A percentile compares a stretch with the other conserved stretches of the same genome.
Conservation (phyloP, 2,797 vertebrate species). For the Margarornis squamiger region DNA sequence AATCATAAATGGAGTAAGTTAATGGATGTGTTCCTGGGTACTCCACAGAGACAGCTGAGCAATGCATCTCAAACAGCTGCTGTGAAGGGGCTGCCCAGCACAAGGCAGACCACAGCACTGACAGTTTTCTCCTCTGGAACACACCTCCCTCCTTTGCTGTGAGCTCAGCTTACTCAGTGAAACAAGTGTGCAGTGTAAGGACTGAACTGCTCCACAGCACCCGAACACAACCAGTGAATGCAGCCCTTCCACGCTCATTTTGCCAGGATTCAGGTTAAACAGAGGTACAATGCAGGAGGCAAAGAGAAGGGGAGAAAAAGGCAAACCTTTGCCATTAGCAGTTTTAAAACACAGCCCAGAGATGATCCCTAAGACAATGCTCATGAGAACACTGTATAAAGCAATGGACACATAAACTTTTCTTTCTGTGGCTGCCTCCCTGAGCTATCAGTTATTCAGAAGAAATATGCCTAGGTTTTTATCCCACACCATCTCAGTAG, state of each 20-base stretch:
- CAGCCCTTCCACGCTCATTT: neutral
- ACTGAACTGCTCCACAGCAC: neutral
- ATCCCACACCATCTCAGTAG: constrained; percentile 24
- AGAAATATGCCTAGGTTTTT: constrained; percentile 30
- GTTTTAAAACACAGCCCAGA: neutral
- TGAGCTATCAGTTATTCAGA: neutral
- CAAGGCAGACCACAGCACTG: neutral
- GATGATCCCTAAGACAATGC: neutral
- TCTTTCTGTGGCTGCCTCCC: neutral
- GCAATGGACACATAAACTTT: neutral
- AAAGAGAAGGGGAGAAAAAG: neutral
- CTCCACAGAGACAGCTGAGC: neutral
- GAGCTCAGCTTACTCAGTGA: neutral
- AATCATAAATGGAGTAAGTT: neutral
- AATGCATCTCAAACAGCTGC: neutral
- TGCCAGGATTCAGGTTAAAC: neutral
- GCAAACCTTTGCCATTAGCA: neutral
- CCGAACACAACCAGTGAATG: neutral
- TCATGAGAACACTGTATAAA: neutral
- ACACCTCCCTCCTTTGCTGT: neutral
- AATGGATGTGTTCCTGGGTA: neutral
- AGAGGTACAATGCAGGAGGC: neutral
- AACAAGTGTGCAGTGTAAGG: accelerated
- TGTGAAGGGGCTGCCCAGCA: neutral
- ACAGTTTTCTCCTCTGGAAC: neutral